Conservation (phyloP, 1,140 invertebrate genomes). For the Drosophila obscura region DNA sequence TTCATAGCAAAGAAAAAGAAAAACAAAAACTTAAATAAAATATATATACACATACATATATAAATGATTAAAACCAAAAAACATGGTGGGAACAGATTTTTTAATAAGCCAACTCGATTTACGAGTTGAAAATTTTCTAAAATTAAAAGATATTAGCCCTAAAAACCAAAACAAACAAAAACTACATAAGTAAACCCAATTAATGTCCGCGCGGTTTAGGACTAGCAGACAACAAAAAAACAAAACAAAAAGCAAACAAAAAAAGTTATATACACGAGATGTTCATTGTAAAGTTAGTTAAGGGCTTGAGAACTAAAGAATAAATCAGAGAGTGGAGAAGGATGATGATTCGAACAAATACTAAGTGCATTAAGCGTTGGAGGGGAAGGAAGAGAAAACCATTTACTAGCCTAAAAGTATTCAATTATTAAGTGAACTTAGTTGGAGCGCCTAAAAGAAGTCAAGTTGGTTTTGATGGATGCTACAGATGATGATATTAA, state of each 20-base stretch:
- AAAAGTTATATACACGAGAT: conserved; percentile 39
- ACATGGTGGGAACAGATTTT: conserved; percentile 78
- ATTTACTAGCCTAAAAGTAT: conserved; percentile 77
- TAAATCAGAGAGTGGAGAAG: conserved; percentile 17
- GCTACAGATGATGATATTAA: no score
- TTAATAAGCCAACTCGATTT: conserved; percentile 74
- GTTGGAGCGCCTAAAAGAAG: conserved; percentile 30
- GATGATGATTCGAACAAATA: conserved; percentile 54
- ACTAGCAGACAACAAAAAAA: conserved; percentile 4
- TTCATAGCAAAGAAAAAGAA: conserved; percentile 54
- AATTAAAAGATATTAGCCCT: conserved; percentile 45
- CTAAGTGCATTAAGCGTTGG: conserved; percentile 74
- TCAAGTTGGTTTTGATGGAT: conserved; percentile 5
- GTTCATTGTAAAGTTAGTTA: conserved; percentile 59
- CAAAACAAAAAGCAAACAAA: background rate
- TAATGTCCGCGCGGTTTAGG: no score
- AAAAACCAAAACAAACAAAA: conserved; percentile 35
- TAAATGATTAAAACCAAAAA: conserved; percentile 79
- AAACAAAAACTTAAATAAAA: conserved; percentile 5
- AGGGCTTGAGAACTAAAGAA: conserved; percentile 36
- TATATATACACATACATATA: conserved; percentile 57
- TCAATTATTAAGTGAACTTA: conserved; percentile 80
- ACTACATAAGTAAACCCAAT: conserved; percentile 12
- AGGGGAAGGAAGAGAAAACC: conserved; percentile 49
- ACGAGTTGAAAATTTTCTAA: conserved; percentile 76